Conservation (phyloP, 1,140 invertebrate species). For the Calliphora vicina region DNA sequence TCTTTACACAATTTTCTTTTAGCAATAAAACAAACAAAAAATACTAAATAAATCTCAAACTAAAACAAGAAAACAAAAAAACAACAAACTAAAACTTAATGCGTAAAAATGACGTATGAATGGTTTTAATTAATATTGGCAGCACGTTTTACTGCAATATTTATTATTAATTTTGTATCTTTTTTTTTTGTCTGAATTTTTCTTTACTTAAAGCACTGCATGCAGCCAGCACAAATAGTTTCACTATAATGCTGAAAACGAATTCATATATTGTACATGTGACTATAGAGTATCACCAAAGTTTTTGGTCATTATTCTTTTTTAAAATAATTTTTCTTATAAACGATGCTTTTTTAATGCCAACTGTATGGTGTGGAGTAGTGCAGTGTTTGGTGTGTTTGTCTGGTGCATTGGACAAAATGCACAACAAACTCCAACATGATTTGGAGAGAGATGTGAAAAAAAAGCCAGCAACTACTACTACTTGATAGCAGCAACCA, state of each 20-base stretch:
- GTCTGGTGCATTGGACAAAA: background rate
- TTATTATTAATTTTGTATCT: slow-evolving; percentile 9
- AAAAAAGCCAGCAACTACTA: background rate
- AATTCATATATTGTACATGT: too few species aligned
- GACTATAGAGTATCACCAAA: background rate
- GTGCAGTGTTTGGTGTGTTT: background rate
- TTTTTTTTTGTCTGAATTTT: too few species aligned
- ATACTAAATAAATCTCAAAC: background rate
- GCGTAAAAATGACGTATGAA: slow-evolving; percentile 5
- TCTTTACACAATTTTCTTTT: background rate
- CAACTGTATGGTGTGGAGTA: background rate
- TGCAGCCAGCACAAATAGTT: too few species aligned
- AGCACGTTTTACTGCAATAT: slow-evolving; percentile 18
- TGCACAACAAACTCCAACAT: background rate
- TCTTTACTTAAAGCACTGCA: background rate
- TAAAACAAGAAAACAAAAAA: background rate
- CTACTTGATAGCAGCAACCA: too few species aligned
- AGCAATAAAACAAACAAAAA: background rate
- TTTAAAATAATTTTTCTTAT: background rate
- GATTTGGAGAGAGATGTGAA: background rate
- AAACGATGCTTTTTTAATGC: slow-evolving; percentile 5
- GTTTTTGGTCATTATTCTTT: background rate
- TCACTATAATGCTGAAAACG: too few species aligned
- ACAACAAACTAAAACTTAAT: background rate
- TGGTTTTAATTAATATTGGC: slow-evolving; percentile 27